A percentile compares a stretch with the other conserved stretches of the same genome.
phyloP scores from a whole-genome alignment of 1,140 invertebrate species.

The Agrypnia vestita region DNA sequence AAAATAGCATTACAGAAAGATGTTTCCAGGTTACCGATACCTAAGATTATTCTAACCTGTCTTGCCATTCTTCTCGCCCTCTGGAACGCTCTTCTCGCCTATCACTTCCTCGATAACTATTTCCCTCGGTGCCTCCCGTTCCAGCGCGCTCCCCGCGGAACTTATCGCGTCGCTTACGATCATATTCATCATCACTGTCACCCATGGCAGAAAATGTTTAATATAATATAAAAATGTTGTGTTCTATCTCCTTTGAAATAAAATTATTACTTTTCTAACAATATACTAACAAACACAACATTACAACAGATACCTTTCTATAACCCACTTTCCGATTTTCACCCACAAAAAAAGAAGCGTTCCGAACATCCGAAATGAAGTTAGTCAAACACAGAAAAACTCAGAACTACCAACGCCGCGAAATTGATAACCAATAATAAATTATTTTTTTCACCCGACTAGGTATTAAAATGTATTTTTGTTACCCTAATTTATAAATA shows the following conservation, averaged over 20 bases:
- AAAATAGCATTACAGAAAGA: neutral
- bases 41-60: constrained; percentile 64
- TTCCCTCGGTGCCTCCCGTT: constrained; percentile 72
- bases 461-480: no score
- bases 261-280: neutral
- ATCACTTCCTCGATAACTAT: constrained; percentile 74
- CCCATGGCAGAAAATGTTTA: constrained; percentile 76
- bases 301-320: neutral
- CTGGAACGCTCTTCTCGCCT: constrained; percentile 50
- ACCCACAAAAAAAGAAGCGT: neutral
- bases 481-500: no score
- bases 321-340: neutral
- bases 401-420: no score
- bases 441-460: no score
- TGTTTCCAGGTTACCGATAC: constrained; percentile 34
- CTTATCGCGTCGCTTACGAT: constrained; percentile 90
- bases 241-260: neutral
- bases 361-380: constrained; percentile 20
- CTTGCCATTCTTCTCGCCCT: constrained; percentile 52
- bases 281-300: neutral
- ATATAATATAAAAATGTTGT: constrained; percentile 8
- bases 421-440: no score
- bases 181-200: constrained; percentile 94
- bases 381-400: neutral
- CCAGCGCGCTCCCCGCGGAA: constrained; percentile 89